Percentiles rank a stretch among this genome's conserved stretches.
Conservation (phyloP, 2,888 invertebrate species). For the Parnassius apollo region DNA sequence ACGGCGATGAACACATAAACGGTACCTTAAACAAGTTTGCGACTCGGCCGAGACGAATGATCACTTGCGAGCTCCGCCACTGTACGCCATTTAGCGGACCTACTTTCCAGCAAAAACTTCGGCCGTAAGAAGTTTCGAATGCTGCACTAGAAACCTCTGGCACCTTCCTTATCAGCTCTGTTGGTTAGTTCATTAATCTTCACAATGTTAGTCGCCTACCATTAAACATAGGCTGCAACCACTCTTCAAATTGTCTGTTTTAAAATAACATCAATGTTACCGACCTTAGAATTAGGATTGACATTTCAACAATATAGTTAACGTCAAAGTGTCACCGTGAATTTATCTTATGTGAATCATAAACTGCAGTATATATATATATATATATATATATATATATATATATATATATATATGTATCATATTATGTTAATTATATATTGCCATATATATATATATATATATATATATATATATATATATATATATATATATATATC, state of each 20-base stretch:
- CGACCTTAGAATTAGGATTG: slow-evolving; percentile 27
- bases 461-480: too few species aligned
- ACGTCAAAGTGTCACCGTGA: slow-evolving; percentile 1
- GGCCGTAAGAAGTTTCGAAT: slow-evolving; percentile 1
- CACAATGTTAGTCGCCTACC: slow-evolving; percentile 44
- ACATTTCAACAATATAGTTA: slow-evolving; percentile 11
- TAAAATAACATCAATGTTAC: slow-evolving; percentile 39
- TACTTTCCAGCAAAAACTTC: slow-evolving; percentile 36
- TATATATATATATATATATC: slow-evolving; percentile 10
- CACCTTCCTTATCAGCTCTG: slow-evolving; percentile 34
- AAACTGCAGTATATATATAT: slow-evolving; percentile 10
- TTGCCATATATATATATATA: too few species aligned
- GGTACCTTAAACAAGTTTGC: slow-evolving; percentile 53
- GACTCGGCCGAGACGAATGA: slow-evolving; percentile 36
- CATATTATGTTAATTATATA: too few species aligned
- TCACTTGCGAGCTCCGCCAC: slow-evolving; percentile 27
- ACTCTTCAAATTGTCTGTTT: slow-evolving; percentile 39
- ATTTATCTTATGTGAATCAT: slow-evolving; percentile 16
- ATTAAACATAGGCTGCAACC: slow-evolving; percentile 49
- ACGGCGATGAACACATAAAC: slow-evolving; percentile 37
- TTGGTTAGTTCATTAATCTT: slow-evolving; percentile 43
- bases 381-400: slow-evolving; percentile 12
- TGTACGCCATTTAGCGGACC: slow-evolving; percentile 33
- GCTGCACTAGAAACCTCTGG: slow-evolving; percentile 25
- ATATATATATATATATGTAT: too few species aligned